Base-by-base conservation (phyloP, 2,888 invertebrate genomes). In the Cerastoderma edule region DNA sequence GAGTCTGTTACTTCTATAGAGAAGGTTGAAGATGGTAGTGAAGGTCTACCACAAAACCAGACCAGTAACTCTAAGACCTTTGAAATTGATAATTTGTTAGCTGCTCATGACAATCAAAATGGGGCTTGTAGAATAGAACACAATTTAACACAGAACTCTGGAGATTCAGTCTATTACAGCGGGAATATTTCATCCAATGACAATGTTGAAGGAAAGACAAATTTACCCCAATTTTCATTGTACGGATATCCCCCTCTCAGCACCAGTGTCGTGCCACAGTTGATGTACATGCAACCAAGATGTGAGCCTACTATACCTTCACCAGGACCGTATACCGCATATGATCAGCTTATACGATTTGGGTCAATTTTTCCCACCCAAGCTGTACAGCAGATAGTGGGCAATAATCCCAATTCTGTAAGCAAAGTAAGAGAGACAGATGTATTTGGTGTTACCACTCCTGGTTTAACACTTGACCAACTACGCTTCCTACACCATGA, bases 281-380 rank as follows among this genome's bases (percentile, higher is more conserved):
- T 57, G 13, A 57, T 57, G 57, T 33, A 57, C 57, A 57, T 57
- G 57, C 57, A 57, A 28, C 33, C 57, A 16, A 57, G 57, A 28
- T 57, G 16, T 32, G 57, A 57, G n/a, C 30, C 57, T 33, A 0
- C 32, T 1, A 32, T 57, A 19, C 57, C 32, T 28, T 28, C 57
- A 8, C 57, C 30, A 4, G n/a, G 6, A 10, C 33, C 57, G 22
- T 57, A 57, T 22, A 32, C 28, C 10, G 32, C 57, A 32, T 57
- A 57, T 57, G 57, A 57, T 32, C 57, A 57, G 33, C 57, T 57
- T 13, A n/a, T 28, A 0, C 32, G 28, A 8, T 28, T 57, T 32
- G 57, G 57, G n/a, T 28, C 57, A 1, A 33, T 13, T 28, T 32
- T 57, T 33, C 33, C 24, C 2, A 16, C 57, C n/a, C 32, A 32